These are phyloP conservation scores for Drosophila parthenogenetica DNA, from an alignment of 2,888 invertebrate genomes.

Conservation along the genomic window DNA sequence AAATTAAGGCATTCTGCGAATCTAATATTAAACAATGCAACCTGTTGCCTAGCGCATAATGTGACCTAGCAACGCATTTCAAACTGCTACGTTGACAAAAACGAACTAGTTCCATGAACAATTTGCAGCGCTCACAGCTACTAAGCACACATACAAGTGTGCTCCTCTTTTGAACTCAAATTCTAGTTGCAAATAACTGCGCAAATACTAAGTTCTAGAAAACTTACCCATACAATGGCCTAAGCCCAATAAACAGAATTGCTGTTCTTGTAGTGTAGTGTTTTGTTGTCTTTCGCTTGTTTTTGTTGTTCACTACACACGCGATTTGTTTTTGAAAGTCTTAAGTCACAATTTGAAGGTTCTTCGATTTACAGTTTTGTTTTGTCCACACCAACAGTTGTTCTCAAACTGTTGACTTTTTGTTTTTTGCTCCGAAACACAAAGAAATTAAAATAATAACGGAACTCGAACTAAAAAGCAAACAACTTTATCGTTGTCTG, in stretches of 20 bases:
- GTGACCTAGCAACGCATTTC: not conserved
- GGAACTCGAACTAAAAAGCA: constrained; percentile 67
- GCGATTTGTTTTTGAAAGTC: constrained; percentile 34
- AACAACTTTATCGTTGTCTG: constrained; percentile 53
- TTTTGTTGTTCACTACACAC: constrained; percentile 55
- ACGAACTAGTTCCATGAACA: not conserved
- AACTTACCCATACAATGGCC: constrained; percentile 87
- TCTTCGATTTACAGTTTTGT: constrained; percentile 22
- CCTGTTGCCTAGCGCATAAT: constrained; percentile 39
- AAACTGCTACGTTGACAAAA: constrained; percentile 2
- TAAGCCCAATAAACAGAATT: constrained; percentile 84
- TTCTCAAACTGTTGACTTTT: constrained; percentile 47
- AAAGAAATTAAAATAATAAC: constrained; percentile 68
- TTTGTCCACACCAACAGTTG: constrained; percentile 33
- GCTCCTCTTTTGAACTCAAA: too few species aligned
- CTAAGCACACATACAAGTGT: too few species aligned
- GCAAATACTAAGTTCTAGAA: constrained; percentile 15
- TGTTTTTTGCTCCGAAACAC: constrained; percentile 41
- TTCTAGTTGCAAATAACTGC: not conserved
- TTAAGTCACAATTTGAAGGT: constrained; percentile 15
- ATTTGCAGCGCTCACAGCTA: too few species aligned
- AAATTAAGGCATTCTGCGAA: constrained; percentile 2
- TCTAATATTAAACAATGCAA: constrained; percentile 25
- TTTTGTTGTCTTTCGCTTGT: constrained; percentile 28
- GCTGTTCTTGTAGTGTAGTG: constrained; percentile 44